These are phyloP conservation scores for Mastigias papua DNA, from an alignment of 30 jellyfish, hydroid and myxozoan genomes.

Conservation along the genomic window DNA sequence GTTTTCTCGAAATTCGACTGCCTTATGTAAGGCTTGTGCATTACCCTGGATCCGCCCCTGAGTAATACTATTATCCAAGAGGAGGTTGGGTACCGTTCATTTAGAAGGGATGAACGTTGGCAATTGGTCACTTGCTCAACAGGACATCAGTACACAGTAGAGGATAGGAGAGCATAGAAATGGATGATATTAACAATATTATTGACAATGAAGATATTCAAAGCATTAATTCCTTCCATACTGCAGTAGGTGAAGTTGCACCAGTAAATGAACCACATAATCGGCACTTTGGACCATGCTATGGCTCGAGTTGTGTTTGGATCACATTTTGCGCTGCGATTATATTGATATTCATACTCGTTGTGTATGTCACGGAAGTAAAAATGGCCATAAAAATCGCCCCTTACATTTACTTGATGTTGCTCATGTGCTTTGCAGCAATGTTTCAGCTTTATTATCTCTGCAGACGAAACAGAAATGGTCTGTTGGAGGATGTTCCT, in stretches of 20 bases:
- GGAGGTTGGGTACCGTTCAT: too few species aligned
- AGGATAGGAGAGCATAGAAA: too few species aligned
- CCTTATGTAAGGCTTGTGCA: too few species aligned
- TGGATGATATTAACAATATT: too few species aligned
- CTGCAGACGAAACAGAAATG: background rate
- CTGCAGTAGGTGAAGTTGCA: background rate
- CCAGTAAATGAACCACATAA: too few species aligned
- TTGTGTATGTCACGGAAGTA: background rate
- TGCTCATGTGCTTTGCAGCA: background rate
- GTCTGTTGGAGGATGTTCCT: background rate
- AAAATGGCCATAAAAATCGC: background rate
- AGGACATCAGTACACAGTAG: too few species aligned
- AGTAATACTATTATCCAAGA: too few species aligned
- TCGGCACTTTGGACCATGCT: background rate
- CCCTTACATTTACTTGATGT: slow-evolving; percentile 2
- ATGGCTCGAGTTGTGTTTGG: background rate
- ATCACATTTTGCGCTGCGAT: background rate
- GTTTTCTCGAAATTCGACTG: too few species aligned
- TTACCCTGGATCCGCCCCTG: too few species aligned
- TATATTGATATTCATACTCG: background rate
- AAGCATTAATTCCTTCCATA: background rate
- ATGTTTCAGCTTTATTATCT: background rate
- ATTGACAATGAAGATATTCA: background rate
- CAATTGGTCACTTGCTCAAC: too few species aligned
- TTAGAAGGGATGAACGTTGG: too few species aligned